Evolutionary conservation across 2,113 vertebrate genomes (phyloP).

Genomic region (Apodemus sylvaticus): DNA sequence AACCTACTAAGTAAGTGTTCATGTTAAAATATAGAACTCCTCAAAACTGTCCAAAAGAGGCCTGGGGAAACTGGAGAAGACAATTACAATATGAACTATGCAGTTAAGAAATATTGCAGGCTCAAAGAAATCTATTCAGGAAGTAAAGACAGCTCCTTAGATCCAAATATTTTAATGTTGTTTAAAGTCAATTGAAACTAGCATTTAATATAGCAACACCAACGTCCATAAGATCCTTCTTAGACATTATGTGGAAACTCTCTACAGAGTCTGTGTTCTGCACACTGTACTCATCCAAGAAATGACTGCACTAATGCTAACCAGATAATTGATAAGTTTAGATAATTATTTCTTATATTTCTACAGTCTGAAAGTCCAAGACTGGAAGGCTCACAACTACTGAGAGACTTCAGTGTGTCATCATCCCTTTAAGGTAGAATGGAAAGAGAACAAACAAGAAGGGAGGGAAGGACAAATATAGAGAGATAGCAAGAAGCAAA

Average conservation of each 20-base stretch:
- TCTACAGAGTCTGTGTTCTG: not conserved
- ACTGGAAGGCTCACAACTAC: not conserved
- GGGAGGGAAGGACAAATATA: not conserved
- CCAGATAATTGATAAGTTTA: not conserved
- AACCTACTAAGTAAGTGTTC: not conserved
- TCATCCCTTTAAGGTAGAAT: not conserved
- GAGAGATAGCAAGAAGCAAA: not conserved
- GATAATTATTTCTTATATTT: not conserved
- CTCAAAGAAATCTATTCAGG: slow-evolving; percentile 1
- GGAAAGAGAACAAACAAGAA: not conserved
- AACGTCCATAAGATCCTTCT: not conserved
- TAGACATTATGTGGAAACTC: not conserved
- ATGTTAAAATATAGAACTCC: slow-evolving; percentile 11
- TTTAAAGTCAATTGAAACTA: not conserved
- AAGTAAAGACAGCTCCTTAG: not conserved
- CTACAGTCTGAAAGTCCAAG: not conserved
- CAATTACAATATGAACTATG: not conserved
- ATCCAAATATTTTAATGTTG: not conserved
- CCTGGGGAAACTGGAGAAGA: not conserved
- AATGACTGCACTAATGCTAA: not conserved
- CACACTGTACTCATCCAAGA: not conserved
- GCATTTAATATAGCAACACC: not conserved
- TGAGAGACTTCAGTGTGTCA: not conserved
- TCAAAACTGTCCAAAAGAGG: not conserved
- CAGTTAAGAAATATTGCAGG: not conserved